A percentile compares a stretch with the other conserved stretches of the same genome.
Conservation (phyloP, 2,888 invertebrate genomes). For the Eurytoma californica region DNA sequence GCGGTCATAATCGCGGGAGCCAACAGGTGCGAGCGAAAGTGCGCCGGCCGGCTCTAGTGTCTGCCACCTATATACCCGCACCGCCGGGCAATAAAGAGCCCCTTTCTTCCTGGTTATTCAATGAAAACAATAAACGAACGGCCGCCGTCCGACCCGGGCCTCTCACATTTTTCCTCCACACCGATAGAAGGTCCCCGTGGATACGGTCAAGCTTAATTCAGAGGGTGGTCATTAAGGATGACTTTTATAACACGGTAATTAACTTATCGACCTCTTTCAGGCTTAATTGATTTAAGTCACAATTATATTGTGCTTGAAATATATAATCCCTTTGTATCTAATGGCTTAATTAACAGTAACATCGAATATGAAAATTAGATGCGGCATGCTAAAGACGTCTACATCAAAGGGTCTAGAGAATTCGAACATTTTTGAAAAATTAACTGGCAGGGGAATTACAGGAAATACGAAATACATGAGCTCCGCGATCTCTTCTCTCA, state of each 20-base stretch:
- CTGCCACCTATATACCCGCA: conserved; percentile 60
- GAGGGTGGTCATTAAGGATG: too few species aligned
- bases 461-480: neutral
- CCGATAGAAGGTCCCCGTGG: too few species aligned
- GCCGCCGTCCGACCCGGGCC: neutral
- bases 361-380: too few species aligned
- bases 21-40: conserved; percentile 72
- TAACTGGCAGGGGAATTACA: conserved; percentile 21
- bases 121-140: conserved; percentile 67
- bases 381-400: too few species aligned
- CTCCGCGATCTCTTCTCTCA: conserved; percentile 21
- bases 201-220: too few species aligned
- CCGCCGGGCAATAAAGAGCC: conserved; percentile 68
- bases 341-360: too few species aligned
- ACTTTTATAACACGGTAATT: neutral
- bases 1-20: conserved; percentile 74
- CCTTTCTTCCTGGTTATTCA: conserved; percentile 65
- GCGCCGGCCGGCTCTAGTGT: conserved; percentile 48
- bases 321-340: too few species aligned
- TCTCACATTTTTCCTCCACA: conserved; percentile 20
- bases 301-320: too few species aligned
- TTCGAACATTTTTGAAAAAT: conserved; percentile 39
- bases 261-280: conserved; percentile 2
- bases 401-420: neutral
- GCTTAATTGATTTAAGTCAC: neutral